Conservation (phyloP, 2,113 vertebrate species). For the Pelecanus crispus region DNA sequence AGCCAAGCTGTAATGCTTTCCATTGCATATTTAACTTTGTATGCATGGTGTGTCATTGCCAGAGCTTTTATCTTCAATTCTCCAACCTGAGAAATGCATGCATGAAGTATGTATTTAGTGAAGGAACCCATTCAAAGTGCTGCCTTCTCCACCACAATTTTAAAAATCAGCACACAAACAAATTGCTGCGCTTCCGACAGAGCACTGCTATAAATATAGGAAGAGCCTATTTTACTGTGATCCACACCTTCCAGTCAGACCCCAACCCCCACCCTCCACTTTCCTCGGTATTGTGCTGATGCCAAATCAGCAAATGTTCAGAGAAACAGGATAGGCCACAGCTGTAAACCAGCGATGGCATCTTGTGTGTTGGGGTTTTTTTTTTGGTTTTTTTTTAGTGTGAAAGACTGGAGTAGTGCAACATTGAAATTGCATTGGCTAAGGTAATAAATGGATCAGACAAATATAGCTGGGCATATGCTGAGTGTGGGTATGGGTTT, state of each 20-base stretch:
- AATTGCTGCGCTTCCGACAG: neutral
- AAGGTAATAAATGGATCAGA: conserved; percentile 33
- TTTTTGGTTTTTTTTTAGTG: neutral
- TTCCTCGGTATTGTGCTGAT: neutral
- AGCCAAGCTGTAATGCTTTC: conserved; percentile 23
- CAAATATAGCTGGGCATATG: conserved; percentile 51
- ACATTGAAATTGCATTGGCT: neutral
- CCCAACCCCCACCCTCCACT: neutral
- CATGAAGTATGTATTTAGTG: neutral
- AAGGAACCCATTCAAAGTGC: neutral
- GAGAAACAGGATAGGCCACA: conserved; percentile 48
- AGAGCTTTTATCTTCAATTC: neutral
- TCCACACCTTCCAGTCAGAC: neutral
- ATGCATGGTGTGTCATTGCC: neutral
- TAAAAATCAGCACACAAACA: neutral
- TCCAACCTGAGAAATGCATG: neutral
- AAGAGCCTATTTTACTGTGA: neutral
- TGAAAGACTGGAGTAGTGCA: conserved; percentile 1
- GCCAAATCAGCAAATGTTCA: conserved; percentile 52
- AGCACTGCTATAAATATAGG: neutral
- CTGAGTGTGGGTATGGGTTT: conserved; percentile 20
- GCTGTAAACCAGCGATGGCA: neutral
- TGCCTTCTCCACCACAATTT: neutral
- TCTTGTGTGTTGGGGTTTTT: neutral
- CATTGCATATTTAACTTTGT: neutral